Base-by-base conservation (phyloP, 2,797 vertebrate genomes). In the Ibycter americanus region DNA sequence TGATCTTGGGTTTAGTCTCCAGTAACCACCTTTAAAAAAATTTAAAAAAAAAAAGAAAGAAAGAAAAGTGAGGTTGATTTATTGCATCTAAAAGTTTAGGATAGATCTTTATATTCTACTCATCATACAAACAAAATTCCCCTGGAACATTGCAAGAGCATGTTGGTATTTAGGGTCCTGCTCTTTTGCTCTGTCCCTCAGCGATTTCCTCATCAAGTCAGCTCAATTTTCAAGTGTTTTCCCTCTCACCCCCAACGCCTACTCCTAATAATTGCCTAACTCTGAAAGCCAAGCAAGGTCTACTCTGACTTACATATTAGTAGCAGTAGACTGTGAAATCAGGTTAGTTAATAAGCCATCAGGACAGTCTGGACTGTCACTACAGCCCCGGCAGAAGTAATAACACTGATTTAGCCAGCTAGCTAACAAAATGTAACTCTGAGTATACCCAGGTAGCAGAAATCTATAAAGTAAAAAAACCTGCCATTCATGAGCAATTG, bases 331-430 rank as follows among this genome's bases (percentile, higher is more conserved):
- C 55, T 89, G 65, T 89, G 87, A 93, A 95, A 93, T 54, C 89
- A 88, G 61, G 76, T 80, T 89, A 70, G 85, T 76, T 96, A 94
- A 82, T 34, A 79, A 95, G 91, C 76, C 83, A 91, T 79, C 54
- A 58, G 87, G 83, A 76, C 90, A 89, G 47, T 36, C 77, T 77
- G 83, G 66, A 80, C 93, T 80, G 58, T 81, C 95, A 55, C 85
- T n/a, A 38, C 66, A 79, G 73, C 36, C 73, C 80, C 72, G 44
- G 90, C 42, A 95, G 89, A 72, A 78, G 72, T 38, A 95, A 72
- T 73, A 90, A 66, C 44, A 72, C 70, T 79, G 80, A 72, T 87
- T 68, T 77, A 91, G 62, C 65, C 87, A 79, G 54, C 36, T 76
- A 71, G 86, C 72, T 66, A 81, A 51, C n/a, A 78, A 61, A 89